A percentile compares a stretch with the other conserved stretches of the same genome.
phyloP scores from a whole-genome alignment of 2,888 invertebrate species.

The Platerodrilus igneus region DNA sequence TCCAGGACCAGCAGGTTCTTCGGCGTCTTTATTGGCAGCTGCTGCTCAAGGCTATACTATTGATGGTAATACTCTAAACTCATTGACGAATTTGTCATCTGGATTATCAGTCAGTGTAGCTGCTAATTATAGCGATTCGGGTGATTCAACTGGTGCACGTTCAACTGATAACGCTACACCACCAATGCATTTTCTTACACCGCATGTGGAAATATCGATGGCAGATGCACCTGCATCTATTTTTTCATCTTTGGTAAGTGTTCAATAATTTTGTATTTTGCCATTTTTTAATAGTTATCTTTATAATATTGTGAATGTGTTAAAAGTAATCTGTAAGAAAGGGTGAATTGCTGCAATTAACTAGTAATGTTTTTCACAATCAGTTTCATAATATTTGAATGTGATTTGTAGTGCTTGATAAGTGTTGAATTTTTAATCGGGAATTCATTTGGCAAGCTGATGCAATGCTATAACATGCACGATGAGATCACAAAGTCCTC shows the following conservation, averaged over 20 bases:
- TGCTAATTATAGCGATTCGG: slow-evolving; percentile 78
- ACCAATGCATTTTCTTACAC: slow-evolving; percentile 87
- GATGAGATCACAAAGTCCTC: no score
- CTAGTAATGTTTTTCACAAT: no score
- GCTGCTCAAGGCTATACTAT: slow-evolving; percentile 50
- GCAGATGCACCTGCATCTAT: slow-evolving; percentile 71
- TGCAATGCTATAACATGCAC: no score
- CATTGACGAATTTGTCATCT: slow-evolving; percentile 58
- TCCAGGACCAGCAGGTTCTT: slow-evolving; percentile 76
- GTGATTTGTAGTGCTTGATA: no score
- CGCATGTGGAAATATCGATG: slow-evolving; percentile 88
- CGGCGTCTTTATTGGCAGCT: slow-evolving; percentile 66
- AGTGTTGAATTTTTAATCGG: no score
- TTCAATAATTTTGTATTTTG: no score
- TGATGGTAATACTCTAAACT: slow-evolving; percentile 51
- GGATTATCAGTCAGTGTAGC: slow-evolving; percentile 50
- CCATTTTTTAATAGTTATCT: no score
- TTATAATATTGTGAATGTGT: no score
- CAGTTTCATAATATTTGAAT: no score
- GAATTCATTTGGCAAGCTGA: no score
- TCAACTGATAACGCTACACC: slow-evolving; percentile 85
- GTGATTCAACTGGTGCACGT: slow-evolving; percentile 73
- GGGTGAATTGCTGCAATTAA: no score
- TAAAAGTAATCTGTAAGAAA: no score
- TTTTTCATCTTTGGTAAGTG: slow-evolving; percentile 53